These are phyloP conservation scores for Saturnia pavonia DNA, from an alignment of 2,888 invertebrate genomes.

Conservation along the genomic window DNA sequence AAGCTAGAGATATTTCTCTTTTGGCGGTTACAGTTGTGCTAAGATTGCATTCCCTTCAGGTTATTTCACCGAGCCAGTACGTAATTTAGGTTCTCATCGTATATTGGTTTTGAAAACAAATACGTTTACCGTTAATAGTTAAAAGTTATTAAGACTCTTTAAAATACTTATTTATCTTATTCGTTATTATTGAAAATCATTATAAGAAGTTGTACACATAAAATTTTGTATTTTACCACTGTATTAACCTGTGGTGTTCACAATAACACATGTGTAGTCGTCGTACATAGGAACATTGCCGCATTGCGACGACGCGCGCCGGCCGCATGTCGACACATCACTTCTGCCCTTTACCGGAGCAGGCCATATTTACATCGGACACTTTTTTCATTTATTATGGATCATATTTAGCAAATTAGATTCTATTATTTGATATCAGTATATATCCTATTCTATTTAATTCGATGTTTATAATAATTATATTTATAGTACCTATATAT, in stretches of 20 bases:
- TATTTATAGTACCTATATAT: not conserved
- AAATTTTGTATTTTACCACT: conserved; percentile 39
- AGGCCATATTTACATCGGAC: conserved; percentile 44
- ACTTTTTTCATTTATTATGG: conserved; percentile 30
- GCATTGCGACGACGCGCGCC: conserved; percentile 76
- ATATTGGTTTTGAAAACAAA: not conserved
- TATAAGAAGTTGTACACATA: not conserved
- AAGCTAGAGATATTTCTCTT: not conserved
- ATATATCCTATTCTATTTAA: conserved; percentile 12
- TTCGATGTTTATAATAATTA: not conserved
- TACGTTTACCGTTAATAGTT: too few species aligned
- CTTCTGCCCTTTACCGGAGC: conserved; percentile 69
- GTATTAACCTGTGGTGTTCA: conserved; percentile 64
- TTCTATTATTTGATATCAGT: conserved; percentile 6
- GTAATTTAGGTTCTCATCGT: too few species aligned
- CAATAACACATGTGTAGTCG: conserved; percentile 59
- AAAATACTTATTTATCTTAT: not conserved
- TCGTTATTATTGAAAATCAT: not conserved
- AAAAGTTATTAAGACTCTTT: not conserved
- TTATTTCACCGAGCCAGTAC: not conserved
- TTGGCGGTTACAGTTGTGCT: not conserved
- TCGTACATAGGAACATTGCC: conserved; percentile 70
- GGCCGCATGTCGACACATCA: conserved; percentile 69
- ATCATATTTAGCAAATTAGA: conserved; percentile 25
- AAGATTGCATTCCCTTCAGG: too few species aligned